Percentiles rank a stretch among this genome's conserved stretches.
phyloP scores from a whole-genome alignment of 2,888 invertebrate genomes.

The Drosophila rellima region DNA sequence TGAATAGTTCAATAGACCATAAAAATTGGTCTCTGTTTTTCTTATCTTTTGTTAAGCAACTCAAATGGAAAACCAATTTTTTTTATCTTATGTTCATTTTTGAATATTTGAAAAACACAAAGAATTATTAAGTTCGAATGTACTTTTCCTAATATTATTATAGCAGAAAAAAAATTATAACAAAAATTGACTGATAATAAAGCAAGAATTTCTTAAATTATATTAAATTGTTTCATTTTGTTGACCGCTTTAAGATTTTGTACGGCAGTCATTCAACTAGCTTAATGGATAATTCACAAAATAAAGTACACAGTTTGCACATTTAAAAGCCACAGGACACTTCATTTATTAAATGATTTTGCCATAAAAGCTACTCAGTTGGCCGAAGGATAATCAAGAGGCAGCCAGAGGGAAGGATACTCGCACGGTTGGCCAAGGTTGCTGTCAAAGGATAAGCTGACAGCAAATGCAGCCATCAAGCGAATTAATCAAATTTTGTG shows the following conservation, averaged over 20 bases:
- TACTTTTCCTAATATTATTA: too few species aligned
- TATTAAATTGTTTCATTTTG: not conserved
- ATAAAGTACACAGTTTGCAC: constrained; percentile 47
- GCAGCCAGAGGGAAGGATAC: constrained; percentile 34
- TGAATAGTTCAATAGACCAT: not conserved
- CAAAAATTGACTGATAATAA: not conserved
- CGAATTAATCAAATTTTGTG: constrained; percentile 69
- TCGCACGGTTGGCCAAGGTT: constrained; percentile 5
- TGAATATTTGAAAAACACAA: too few species aligned
- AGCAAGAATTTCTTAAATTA: not conserved
- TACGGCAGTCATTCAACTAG: constrained; percentile 27
- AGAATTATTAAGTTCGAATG: too few species aligned
- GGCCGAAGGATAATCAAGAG: constrained; percentile 36
- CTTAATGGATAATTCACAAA: constrained; percentile 41
- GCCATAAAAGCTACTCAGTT: constrained; percentile 36
- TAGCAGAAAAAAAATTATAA: too few species aligned
- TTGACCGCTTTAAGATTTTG: not conserved
- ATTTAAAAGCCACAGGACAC: constrained; percentile 61
- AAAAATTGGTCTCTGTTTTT: not conserved
- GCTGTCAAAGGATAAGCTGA: constrained; percentile 63
- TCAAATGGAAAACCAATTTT: not conserved
- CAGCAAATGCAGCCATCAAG: constrained; percentile 68
- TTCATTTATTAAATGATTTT: constrained; percentile 66
- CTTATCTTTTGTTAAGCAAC: not conserved
- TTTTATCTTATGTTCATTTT: too few species aligned